Evolutionary conservation across 2,888 invertebrate species (phyloP).

Genomic region (Atrina japonica): DNA sequence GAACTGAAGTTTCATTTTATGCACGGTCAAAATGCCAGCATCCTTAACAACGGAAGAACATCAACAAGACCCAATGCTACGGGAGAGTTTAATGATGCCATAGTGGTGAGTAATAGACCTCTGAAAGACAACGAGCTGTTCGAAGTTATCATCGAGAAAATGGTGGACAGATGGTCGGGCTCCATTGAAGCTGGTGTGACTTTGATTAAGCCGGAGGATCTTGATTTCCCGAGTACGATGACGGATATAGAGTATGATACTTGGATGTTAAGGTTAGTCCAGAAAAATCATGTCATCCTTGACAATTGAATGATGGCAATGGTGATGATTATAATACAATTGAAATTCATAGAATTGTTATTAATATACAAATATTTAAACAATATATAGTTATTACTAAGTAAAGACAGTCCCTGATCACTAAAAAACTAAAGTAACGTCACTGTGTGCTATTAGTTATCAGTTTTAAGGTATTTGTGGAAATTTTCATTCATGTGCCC

Average conservation of each 20-base stretch:
- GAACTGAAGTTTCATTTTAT: slow-evolving; percentile 92
- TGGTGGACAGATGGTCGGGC: slow-evolving; percentile 96
- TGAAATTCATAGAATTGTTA: no score
- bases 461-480: no score
- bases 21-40: slow-evolving; percentile 93
- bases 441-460: no score
- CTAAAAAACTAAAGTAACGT: no score
- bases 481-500: no score
- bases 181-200: slow-evolving; percentile 96
- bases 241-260: slow-evolving; percentile 95
- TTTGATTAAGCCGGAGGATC: slow-evolving; percentile 92
- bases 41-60: slow-evolving; percentile 91
- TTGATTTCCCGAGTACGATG: slow-evolving; percentile 93
- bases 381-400: no score
- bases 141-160: slow-evolving; percentile 93
- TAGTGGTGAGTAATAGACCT: slow-evolving; percentile 94
- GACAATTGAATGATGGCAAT: no score
- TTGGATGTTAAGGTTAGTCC: slow-evolving; percentile 88
- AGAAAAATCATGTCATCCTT: no score
- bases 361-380: no score
- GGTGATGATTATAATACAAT: no score
- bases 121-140: slow-evolving; percentile 94
- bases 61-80: slow-evolving; percentile 92
- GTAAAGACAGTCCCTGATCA: no score
- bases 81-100: slow-evolving; percentile 96